Base-by-base conservation (phyloP, 2,113 vertebrate genomes). In the Theristicus caerulescens region DNA sequence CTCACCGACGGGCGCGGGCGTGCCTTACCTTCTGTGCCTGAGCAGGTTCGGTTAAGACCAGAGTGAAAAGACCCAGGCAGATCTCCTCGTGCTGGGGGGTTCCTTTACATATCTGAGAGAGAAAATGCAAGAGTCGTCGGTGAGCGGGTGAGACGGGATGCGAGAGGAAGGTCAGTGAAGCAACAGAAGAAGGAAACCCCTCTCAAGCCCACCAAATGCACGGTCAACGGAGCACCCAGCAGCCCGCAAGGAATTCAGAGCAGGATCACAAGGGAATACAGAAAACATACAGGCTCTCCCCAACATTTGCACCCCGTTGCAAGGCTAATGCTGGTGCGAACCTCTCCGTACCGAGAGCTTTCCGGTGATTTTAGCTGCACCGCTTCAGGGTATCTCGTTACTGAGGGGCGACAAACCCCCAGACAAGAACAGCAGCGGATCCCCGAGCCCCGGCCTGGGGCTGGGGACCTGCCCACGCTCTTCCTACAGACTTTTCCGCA, bases 21-120 rank as follows among this genome's bases (percentile, higher is more conserved):
- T 1, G 7, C 51, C 98, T 96, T 97, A 99, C 99, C 98, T 99
- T 99, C 97, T 99, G 99, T 0, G 99, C 99, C 96, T 99, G 99
- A 6, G 97, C 4, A 0, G 99, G 98, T 4, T 99, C 99, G 0
- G 98, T 99, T 25, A 99, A 98, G 57, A 99, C 98, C 55, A 99
- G 93, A 0, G 98, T 98, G 96, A 99, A 99, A 17, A 99, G 98
- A 6, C 99, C 99, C 82, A 99, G 98, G 97, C 99, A 99, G 36
- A 99, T 97, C 77, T 99, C 99, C 83, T 99, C 99, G 4, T 99
- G 99, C 89, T 99, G 99, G 34, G 99, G 98, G 26, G 98, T 98
- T 5, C 99, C 99, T 97, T 99, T 99, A 94, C 99, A 99, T 20
- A 99, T 99, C 99, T 99, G 90, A 11, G 46, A 15, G 16, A 38